Evolutionary conservation across 2,113 vertebrate species (phyloP), one percentile per base, ranked within the genome.

Genomic region (Leptosomus discolor): DNA sequence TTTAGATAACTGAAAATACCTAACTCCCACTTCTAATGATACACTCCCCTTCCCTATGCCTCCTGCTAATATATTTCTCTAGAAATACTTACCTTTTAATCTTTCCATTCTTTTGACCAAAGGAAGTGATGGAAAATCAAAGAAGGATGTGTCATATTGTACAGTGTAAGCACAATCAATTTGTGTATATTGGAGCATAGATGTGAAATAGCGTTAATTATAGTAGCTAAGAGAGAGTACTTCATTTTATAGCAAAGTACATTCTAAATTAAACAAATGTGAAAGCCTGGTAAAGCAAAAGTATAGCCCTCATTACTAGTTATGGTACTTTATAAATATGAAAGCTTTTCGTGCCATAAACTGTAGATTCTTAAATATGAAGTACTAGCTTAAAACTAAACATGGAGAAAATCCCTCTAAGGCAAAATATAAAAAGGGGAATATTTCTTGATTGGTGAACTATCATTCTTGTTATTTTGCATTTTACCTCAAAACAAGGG

Each of bases 211-310:
- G 86, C 24, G 41, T 98, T 97, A 97, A 97, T 98, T 97, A 95
- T 26, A 79, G 51, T 54, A 92, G 92, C 77, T 92, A 91, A 97
- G 92, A 76, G 95, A 97, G 73, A 95, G 64, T 85, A 96, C 86
- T 98, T 97, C 92, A 81, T 97, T 97, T 97, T 96, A 95, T 61
- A 96, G 80, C 73, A 95, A 98, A 98, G 95, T 94, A 70, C 67
- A 73, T 97, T 97, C 97, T 92, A 96, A 96, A 94, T 97, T 85
- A 97, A 98, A 96, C 84, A 97, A 97, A 97, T 94, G 92, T 96
- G 96, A 88, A 97, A 94, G 87, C 48, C 84, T 97, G 90, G 95
- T 81, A 96, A 96, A 96, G 94, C 70, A 96, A 60, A 85, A 77
- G 69, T 41, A 91, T 90, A 96, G 81, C 60, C 34, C 57, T 97